phyloP scores from a whole-genome alignment of 2,888 invertebrate genomes.

The Caenorhabditis sp. region DNA sequence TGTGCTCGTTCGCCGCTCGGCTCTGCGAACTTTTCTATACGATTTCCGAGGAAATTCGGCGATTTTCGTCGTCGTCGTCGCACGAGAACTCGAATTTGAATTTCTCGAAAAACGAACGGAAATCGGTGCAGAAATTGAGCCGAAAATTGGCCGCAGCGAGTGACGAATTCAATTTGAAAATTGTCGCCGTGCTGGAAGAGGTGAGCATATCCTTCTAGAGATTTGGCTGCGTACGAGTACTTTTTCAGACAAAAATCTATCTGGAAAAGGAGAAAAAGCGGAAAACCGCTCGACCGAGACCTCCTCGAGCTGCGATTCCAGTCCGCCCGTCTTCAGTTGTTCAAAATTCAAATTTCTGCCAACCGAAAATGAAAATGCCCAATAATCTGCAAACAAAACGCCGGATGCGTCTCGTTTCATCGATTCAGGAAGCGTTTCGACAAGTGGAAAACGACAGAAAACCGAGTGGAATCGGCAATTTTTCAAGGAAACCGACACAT shows the following conservation, averaged over 20 bases:
- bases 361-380: not conserved
- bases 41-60: conserved; percentile 23
- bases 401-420: conserved; percentile 4
- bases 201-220: not conserved
- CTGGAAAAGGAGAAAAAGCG: conserved; percentile 11
- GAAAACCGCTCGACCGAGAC: not conserved
- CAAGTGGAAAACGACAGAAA: not conserved
- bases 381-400: not conserved
- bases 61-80: too few species aligned
- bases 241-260: conserved; percentile 11
- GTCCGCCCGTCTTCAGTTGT: not conserved
- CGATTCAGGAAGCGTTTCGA: conserved; percentile 35
- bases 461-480: not conserved
- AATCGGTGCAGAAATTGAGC: not conserved
- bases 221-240: too few species aligned
- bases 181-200: conserved; percentile 26
- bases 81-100: too few species aligned
- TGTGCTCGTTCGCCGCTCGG: not conserved
- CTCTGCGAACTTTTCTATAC: conserved; percentile 39
- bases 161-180: conserved; percentile 44
- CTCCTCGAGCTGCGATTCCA: not conserved
- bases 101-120: not conserved
- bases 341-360: not conserved
- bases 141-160: conserved; percentile 3
- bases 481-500: not conserved